phyloP scores from a whole-genome alignment of 2,888 invertebrate genomes.

The Bombyx huttoni region DNA sequence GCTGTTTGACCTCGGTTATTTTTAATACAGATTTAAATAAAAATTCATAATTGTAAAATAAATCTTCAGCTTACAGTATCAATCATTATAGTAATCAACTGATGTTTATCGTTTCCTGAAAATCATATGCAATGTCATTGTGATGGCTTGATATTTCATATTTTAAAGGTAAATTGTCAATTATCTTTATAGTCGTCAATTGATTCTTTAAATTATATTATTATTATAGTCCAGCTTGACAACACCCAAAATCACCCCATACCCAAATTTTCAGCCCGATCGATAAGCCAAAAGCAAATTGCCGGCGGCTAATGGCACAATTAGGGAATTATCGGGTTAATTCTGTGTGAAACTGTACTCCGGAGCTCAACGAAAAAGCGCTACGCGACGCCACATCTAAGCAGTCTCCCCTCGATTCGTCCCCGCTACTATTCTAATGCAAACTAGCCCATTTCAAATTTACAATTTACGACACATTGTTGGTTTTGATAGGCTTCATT shows the following conservation, averaged over 20 bases:
- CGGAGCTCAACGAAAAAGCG: constrained; percentile 8
- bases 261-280: constrained; percentile 19
- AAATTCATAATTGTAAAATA: too few relatives aligned
- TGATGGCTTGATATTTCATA: too few relatives aligned
- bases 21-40: too few relatives aligned
- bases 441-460: constrained; percentile 41
- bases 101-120: too few relatives aligned
- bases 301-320: constrained; percentile 35
- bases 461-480: constrained; percentile 50
- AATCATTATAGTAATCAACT: too few relatives aligned
- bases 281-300: constrained; percentile 50
- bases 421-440: constrained; percentile 45
- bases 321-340: constrained; percentile 66
- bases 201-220: neutral
- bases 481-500: constrained; percentile 21
- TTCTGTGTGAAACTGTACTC: constrained; percentile 59
- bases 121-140: too few relatives aligned
- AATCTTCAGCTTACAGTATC: too few relatives aligned
- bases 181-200: too few relatives aligned
- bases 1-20: too few relatives aligned
- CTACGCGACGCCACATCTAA: constrained; percentile 9
- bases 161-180: too few relatives aligned
- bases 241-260: constrained; percentile 4
- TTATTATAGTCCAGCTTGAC: neutral
- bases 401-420: constrained; percentile 10